phyloP scores from a whole-genome alignment of 2,888 invertebrate species.

The Tipula vernalis region DNA sequence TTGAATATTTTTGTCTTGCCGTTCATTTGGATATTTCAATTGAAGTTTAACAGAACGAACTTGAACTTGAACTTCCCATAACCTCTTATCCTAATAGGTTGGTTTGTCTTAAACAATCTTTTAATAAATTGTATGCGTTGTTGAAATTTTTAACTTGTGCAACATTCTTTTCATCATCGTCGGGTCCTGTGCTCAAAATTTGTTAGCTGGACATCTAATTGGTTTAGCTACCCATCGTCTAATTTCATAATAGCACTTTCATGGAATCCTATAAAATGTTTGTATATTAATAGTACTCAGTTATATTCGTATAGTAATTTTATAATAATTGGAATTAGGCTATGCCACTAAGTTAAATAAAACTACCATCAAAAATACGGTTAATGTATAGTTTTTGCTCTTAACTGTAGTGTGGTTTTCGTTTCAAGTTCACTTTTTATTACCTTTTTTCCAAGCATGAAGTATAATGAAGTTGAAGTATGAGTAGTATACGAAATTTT shows the following conservation, averaged over 20 bases:
- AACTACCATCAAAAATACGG: no score
- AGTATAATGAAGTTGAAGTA: no score
- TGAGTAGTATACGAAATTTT: no score
- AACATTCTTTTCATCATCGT: conserved; percentile 22
- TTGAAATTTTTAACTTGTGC: conserved; percentile 37
- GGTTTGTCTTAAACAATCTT: conserved; percentile 40
- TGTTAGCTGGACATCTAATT: conserved; percentile 59
- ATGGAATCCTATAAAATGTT: conserved; percentile 59
- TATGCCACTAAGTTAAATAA: conserved; percentile 54
- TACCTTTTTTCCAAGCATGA: no score
- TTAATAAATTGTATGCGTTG: conserved; percentile 41
- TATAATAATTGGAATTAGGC: conserved; percentile 44
- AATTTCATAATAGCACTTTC: conserved; percentile 56
- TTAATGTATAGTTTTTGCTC: no score
- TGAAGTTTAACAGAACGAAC: conserved; percentile 38
- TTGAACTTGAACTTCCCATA: conserved; percentile 43
- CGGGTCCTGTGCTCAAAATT: conserved; percentile 45
- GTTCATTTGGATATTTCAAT: conserved; percentile 30
- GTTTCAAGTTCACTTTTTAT: no score
- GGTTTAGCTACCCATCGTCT: no score
- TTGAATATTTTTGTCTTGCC: conserved; percentile 45
- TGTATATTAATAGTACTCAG: conserved; percentile 45
- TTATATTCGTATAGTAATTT: conserved; percentile 44
- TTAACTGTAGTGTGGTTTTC: no score
- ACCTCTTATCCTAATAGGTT: conserved; percentile 47